Base-by-base conservation (phyloP, 1,140 invertebrate genomes). In the Euwallacea fornicatus region DNA sequence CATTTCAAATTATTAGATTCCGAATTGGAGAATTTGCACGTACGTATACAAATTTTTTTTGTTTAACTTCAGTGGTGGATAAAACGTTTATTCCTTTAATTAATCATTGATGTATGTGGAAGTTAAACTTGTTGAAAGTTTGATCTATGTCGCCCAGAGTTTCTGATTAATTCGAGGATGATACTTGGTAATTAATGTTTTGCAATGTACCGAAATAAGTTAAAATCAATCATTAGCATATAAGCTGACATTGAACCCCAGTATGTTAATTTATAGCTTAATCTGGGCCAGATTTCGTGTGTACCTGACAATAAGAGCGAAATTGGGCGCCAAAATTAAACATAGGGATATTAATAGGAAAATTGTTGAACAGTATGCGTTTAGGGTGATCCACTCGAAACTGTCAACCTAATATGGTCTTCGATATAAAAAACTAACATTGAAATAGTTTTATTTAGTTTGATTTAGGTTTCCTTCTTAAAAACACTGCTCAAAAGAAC, bases 341-440 rank as follows among this genome's bases (percentile, higher is more conserved):
- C 21, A 60, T 10, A 11, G 11, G 58, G 58, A 60, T 41, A 60
- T 60, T 60, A 60, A 60, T 42, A 42, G 7, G 58, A 10, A 60
- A 60, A 60, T 8, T 3, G 21, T 3, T 2, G 54, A 56, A 9
- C 11, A 11, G 2, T 13, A 56, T 13, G 16, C 11, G 1, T 9
- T 11, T 56, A 9, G 16, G 54, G 16, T 21, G 16, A 56, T 56
- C 54, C 2, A 56, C 16, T 13, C 7, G 11, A 13, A n/a, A 56
- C 2, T 56, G 46, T 50, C 1, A 50, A 50, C 6, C 13, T 50
- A 50, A 50, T 50, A 13, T 50, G 1, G 46, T 33, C 21, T 2
- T 33, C 21, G 21, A 33, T 4, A 33, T 33, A 33, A 4, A 33
- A 33, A 1, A 33, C 21, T 33, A 33, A 33, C 4, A 33, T 2